Percentiles rank a stretch among this genome's conserved stretches.
Evolutionary conservation across 1,140 invertebrate genomes (phyloP).

Genomic region (Delia radicum): DNA sequence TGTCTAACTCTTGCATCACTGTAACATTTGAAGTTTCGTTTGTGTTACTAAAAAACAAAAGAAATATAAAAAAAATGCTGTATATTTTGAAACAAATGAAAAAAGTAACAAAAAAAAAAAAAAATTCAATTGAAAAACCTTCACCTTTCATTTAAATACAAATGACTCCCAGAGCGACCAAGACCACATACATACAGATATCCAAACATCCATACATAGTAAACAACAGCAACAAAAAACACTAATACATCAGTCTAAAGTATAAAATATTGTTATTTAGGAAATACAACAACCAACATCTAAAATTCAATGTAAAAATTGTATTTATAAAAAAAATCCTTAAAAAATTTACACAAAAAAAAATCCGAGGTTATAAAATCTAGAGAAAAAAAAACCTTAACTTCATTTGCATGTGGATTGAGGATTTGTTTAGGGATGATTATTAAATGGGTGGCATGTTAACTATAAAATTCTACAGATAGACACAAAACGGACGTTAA

Average conservation of each 20-base stretch:
- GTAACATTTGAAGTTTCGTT: too few relatives aligned
- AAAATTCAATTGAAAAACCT: slow-evolving; percentile 49
- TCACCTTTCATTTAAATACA: slow-evolving; percentile 53
- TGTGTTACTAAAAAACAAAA: not conserved
- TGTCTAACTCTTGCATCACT: too few relatives aligned
- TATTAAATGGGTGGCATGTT: slow-evolving; percentile 57
- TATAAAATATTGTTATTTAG: not conserved
- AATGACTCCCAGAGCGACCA: slow-evolving; percentile 54
- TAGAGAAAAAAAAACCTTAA: slow-evolving; percentile 31
- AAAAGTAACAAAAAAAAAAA: slow-evolving; percentile 25
- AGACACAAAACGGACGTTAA: slow-evolving; percentile 26
- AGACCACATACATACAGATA: slow-evolving; percentile 34
- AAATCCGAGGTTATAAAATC: slow-evolving; percentile 30
- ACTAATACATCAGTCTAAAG: slow-evolving; percentile 29
- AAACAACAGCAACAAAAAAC: slow-evolving; percentile 28
- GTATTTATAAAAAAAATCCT: too few relatives aligned
- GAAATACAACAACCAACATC: not conserved
- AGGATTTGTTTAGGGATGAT: slow-evolving; percentile 46
- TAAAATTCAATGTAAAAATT: too few relatives aligned
- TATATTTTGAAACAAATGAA: not conserved
- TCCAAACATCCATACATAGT: slow-evolving; percentile 26
- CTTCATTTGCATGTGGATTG: slow-evolving; percentile 52
- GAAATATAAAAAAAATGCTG: not conserved
- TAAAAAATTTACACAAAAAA: slow-evolving; percentile 24
- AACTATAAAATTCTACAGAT: slow-evolving; percentile 17